Conservation (phyloP, 2,888 invertebrate species). For the Pediacus dermestoides region DNA sequence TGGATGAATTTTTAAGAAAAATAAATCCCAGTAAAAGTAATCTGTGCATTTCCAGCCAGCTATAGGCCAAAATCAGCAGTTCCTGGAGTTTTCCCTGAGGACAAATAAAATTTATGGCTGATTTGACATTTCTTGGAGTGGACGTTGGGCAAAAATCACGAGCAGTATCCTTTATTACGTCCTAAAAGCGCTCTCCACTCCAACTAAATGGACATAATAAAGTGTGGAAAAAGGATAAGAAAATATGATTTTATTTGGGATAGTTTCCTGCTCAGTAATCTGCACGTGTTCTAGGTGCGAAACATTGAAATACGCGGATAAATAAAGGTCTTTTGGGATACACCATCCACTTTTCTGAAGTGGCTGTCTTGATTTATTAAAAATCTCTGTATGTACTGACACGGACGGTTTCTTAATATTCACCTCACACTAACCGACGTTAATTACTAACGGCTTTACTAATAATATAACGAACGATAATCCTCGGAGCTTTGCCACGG, state of each 20-base stretch:
- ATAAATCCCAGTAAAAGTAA: too few relatives aligned
- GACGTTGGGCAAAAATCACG: slow-evolving; percentile 30
- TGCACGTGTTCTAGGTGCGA: slow-evolving; percentile 32
- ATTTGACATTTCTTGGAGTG: slow-evolving; percentile 50
- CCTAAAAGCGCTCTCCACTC: background rate
- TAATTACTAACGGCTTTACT: slow-evolving; percentile 6
- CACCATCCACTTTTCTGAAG: slow-evolving; percentile 14
- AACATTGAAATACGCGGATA: slow-evolving; percentile 36
- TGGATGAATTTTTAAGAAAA: too few relatives aligned
- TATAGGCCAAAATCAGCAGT: slow-evolving; percentile 11
- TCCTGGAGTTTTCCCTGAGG: slow-evolving; percentile 44
- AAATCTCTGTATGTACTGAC: slow-evolving; percentile 11
- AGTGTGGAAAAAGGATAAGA: slow-evolving; percentile 12
- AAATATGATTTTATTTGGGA: slow-evolving; percentile 27
- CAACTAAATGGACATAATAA: slow-evolving; percentile 1
- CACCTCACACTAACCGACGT: slow-evolving; percentile 20
- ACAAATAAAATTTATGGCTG: slow-evolving; percentile 58
- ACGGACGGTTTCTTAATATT: slow-evolving; percentile 14
- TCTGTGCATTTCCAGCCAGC: too few relatives aligned
- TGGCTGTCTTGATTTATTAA: slow-evolving; percentile 20
- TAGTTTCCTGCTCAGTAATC: slow-evolving; percentile 29
- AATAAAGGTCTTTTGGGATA: slow-evolving; percentile 31
- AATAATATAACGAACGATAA: slow-evolving; percentile 2
- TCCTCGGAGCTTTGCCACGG: too few relatives aligned
- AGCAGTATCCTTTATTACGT: slow-evolving; percentile 14